Conservation (phyloP, 1,140 invertebrate species). For the Sminthurinus signatus region DNA sequence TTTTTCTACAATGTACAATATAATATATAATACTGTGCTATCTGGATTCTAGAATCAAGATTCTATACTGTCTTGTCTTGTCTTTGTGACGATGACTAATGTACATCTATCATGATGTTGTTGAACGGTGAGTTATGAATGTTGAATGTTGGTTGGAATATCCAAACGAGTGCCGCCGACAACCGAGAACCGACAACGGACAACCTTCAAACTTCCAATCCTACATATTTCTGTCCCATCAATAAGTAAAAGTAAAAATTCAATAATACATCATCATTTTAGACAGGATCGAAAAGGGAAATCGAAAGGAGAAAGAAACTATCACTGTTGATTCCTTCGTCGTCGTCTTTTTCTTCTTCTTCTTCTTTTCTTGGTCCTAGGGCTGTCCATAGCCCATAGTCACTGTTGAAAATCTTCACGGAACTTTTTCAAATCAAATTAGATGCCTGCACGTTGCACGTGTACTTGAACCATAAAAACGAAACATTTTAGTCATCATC, state of each 20-base stretch:
- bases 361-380: background rate
- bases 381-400: background rate
- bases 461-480: constrained; percentile 5
- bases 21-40: too few species aligned
- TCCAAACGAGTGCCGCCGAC: background rate
- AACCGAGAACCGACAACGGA: too few species aligned
- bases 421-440: background rate
- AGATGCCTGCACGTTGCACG: background rate
- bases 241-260: too few species aligned
- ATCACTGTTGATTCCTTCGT: too few species aligned
- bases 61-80: too few species aligned
- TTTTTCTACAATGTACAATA: too few species aligned
- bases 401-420: background rate
- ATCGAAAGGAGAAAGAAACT: too few species aligned
- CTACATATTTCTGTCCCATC: too few species aligned
- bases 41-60: too few species aligned
- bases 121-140: constrained; percentile 6
- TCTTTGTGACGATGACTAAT: constrained; percentile 7
- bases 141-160: background rate
- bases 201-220: too few species aligned
- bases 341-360: too few species aligned
- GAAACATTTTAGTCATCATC: background rate
- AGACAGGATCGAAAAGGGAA: background rate
- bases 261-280: constrained; percentile 7
- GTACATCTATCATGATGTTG: background rate